Evolutionary conservation across 1,140 invertebrate species (phyloP).

Genomic region (Zaprionus vittiger): DNA sequence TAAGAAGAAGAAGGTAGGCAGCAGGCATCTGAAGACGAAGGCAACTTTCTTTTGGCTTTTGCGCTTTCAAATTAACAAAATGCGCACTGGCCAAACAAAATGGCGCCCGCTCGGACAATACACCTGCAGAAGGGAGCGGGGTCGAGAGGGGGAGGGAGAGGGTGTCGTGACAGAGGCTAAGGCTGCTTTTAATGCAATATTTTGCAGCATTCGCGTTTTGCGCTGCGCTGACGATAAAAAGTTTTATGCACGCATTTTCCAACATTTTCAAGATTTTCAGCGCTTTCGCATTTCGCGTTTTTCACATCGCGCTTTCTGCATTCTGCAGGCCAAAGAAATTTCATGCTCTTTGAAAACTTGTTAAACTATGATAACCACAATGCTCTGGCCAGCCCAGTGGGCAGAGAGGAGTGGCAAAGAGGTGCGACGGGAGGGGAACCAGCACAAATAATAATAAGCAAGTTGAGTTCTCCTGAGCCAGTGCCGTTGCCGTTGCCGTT

Average conservation of each 20-base stretch:
- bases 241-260: constrained; percentile 69
- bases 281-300: constrained; percentile 50
- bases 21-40: constrained; percentile 34
- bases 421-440: constrained; percentile 23
- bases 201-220: constrained; percentile 56
- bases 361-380: constrained; percentile 83
- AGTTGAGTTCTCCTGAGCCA: constrained; percentile 59
- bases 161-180: constrained; percentile 22
- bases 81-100: constrained; percentile 64
- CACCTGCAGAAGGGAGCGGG: constrained; percentile 55
- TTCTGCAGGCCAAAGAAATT: constrained; percentile 70
- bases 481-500: neutral
- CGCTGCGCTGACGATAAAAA: constrained; percentile 69
- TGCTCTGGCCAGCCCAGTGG: constrained; percentile 59
- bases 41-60: constrained; percentile 61
- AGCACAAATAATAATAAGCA: constrained; percentile 79
- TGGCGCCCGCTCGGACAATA: constrained; percentile 66
- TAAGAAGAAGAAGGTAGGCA: constrained; percentile 8
- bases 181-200: constrained; percentile 75
- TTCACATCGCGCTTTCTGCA: constrained; percentile 66
- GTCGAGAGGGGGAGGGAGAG: neutral
- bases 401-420: neutral
- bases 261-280: constrained; percentile 62
- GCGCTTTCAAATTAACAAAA: constrained; percentile 69
- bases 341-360: constrained; percentile 82